phyloP scores from a whole-genome alignment of 2,888 invertebrate genomes.

The Chaetoderma sp. region DNA sequence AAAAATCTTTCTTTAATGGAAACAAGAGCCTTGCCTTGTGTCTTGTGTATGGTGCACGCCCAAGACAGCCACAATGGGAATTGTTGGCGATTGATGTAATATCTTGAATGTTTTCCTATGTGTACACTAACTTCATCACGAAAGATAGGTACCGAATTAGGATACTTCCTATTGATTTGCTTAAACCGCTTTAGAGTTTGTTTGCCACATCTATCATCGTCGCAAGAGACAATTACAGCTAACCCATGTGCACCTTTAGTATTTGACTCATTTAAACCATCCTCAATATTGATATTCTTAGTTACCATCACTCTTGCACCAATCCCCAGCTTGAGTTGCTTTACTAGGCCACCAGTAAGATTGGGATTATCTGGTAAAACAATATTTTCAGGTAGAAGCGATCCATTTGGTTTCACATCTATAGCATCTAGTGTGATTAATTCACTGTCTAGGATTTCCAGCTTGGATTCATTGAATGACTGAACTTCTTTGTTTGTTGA shows the following conservation, averaged over 20 bases:
- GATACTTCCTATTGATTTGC: too few relatives aligned
- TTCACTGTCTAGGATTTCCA: background rate
- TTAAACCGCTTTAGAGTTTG: background rate
- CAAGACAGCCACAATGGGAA: constrained; percentile 19
- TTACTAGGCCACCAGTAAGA: constrained; percentile 13
- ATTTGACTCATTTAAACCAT: constrained; percentile 37
- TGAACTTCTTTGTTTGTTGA: constrained; percentile 23
- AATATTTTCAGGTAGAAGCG: constrained; percentile 22
- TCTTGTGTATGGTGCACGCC: constrained; percentile 24
- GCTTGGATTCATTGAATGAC: constrained; percentile 14
- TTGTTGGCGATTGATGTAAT: background rate
- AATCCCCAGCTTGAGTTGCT: constrained; percentile 13
- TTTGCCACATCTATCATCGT: background rate
- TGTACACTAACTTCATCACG: background rate
- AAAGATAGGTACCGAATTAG: constrained; percentile 7
- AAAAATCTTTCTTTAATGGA: constrained; percentile 9
- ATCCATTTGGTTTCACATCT: constrained; percentile 25
- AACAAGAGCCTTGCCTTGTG: constrained; percentile 21
- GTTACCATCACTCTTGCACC: constrained; percentile 31
- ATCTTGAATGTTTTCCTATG: constrained; percentile 1
- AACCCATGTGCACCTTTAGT: constrained; percentile 22
- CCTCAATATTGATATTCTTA: constrained; percentile 31
- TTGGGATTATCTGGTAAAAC: constrained; percentile 2
- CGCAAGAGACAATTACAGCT: background rate
- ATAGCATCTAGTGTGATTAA: constrained; percentile 16